A percentile compares a stretch with the other conserved stretches of the same genome.
Evolutionary conservation across 2,888 invertebrate species (phyloP).

Genomic region (Drosophila eohydei): DNA sequence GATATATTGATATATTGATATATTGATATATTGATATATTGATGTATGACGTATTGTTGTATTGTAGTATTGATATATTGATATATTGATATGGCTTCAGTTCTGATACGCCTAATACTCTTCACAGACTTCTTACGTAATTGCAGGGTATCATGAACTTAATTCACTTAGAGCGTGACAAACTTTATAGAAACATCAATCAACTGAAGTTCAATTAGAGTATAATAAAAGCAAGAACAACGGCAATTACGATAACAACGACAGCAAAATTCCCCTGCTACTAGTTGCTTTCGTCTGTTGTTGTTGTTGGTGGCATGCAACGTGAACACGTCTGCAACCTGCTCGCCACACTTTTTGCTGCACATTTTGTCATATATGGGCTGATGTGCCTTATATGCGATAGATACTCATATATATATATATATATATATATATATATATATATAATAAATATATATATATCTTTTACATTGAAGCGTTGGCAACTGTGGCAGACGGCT

Average conservation of each 20-base stretch:
- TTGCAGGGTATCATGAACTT: neutral
- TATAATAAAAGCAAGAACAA: conserved; percentile 9
- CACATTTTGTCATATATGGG: conserved; percentile 54
- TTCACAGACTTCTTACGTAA: no score
- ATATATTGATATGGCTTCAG: no score
- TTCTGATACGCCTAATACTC: neutral
- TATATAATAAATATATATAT: neutral
- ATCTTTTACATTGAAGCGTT: conserved; percentile 27
- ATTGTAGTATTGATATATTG: no score
- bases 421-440: neutral
- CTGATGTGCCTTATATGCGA: conserved; percentile 33
- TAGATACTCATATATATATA: conserved; percentile 19
- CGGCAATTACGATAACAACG: conserved; percentile 23
- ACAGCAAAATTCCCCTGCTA: conserved; percentile 23
- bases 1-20: no score
- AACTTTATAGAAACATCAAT: conserved; percentile 1
- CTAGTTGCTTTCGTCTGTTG: conserved; percentile 9
- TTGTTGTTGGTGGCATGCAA: conserved; percentile 21
- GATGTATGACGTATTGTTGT: no score
- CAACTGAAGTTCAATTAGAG: neutral
- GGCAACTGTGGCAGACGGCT: conserved; percentile 39
- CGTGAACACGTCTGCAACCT: conserved; percentile 53
- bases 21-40: no score
- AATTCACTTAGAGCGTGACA: conserved; percentile 16
- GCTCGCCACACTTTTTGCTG: conserved; percentile 57